Evolutionary conservation across 2,113 vertebrate species (phyloP).

Genomic region (Austrofundulus limnaeus): DNA sequence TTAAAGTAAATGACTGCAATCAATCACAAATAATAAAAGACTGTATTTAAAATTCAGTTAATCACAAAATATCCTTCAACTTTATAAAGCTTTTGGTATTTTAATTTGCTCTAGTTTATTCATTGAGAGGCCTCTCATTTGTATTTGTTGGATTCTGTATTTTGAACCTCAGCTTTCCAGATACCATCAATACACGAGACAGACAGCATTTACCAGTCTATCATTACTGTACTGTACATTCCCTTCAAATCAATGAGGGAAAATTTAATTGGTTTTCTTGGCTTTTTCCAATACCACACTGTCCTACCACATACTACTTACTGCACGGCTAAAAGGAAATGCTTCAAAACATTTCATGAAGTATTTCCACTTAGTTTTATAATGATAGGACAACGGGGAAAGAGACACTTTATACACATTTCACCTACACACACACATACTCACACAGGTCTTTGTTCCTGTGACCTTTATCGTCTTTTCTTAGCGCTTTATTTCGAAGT

Average conservation of each 20-base stretch:
- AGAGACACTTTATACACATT: conserved; percentile 23
- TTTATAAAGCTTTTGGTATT: conserved; percentile 19
- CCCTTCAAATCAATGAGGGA: conserved; percentile 36
- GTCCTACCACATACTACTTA: conserved; percentile 3
- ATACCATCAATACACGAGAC: too few relatives aligned
- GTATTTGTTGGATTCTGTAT: conserved; percentile 8
- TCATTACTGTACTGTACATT: conserved; percentile 63
- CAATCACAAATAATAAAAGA: too few relatives aligned
- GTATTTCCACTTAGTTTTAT: conserved; percentile 47
- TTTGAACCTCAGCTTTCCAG: conserved; percentile 35
- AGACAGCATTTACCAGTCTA: conserved; percentile 20
- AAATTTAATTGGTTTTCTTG: conserved; percentile 43
- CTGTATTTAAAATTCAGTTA: too few relatives aligned
- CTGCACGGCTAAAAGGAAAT: conserved; percentile 42
- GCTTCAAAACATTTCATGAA: conserved; percentile 52
- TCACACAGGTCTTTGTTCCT: conserved; percentile 24
- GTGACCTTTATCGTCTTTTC: conserved; percentile 49
- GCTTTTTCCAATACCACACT: conserved; percentile 50
- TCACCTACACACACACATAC: conserved; percentile 13
- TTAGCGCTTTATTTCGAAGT: conserved; percentile 69
- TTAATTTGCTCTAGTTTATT: neutral
- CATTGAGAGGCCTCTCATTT: neutral
- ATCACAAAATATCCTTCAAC: too few relatives aligned
- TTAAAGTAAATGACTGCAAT: too few relatives aligned
- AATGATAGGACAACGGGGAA: conserved; percentile 63